Conservation (phyloP, 2,888 invertebrate species). For the Allygus modestus region DNA sequence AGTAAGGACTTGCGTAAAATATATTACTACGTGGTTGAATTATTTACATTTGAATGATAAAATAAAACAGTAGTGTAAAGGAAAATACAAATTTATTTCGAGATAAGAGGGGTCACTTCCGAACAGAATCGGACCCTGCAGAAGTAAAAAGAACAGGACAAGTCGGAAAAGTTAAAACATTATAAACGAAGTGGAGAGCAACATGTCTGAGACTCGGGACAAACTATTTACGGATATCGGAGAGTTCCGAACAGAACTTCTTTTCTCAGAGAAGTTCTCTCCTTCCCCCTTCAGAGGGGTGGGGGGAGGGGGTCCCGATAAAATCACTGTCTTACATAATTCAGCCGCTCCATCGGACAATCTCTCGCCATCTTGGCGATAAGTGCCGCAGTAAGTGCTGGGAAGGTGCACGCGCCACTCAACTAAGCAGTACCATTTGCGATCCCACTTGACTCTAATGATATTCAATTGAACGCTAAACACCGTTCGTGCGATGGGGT, state of each 20-base stretch:
- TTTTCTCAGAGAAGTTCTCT: conserved; percentile 39
- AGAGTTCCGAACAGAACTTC: conserved; percentile 37
- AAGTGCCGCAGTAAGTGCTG: background rate
- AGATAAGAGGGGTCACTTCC: background rate
- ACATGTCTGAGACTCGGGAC: conserved; percentile 37
- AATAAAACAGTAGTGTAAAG: too few relatives aligned
- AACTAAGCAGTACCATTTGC: background rate
- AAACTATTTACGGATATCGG: conserved; percentile 60
- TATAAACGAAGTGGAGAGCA: conserved; percentile 34
- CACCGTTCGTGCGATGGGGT: too few relatives aligned
- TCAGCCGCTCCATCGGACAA: conserved; percentile 21
- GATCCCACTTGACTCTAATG: background rate
- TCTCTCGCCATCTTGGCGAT: conserved; percentile 16
- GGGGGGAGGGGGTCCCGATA: conserved; percentile 22
- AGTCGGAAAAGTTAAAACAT: conserved; percentile 47
- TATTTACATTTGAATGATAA: too few relatives aligned
- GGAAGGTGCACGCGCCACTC: background rate
- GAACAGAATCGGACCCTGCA: background rate
- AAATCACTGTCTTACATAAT: conserved; percentile 53
- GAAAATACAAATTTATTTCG: background rate
- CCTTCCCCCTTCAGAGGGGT: background rate
- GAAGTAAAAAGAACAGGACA: conserved; percentile 21
- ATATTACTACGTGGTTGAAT: too few relatives aligned
- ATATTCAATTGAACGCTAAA: background rate
- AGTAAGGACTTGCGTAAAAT: too few relatives aligned